Conservation (phyloP, 2,113 vertebrate species). For the Chaetura pelagica region DNA sequence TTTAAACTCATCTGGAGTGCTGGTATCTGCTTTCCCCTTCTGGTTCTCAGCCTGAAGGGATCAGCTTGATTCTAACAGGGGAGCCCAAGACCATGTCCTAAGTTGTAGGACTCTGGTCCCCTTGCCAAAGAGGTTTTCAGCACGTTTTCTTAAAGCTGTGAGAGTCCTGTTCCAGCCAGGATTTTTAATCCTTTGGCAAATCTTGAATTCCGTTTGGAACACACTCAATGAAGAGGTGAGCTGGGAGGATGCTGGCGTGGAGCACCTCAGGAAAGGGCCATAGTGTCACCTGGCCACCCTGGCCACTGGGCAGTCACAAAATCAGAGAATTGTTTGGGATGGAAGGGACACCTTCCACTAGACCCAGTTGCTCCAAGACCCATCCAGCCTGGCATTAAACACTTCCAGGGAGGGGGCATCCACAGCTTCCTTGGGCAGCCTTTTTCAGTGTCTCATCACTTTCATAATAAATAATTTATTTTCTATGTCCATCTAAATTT, state of each 20-base stretch:
- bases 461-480: not conserved
- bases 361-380: not conserved
- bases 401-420: not conserved
- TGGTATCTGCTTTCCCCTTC: conserved; percentile 6
- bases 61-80: not conserved
- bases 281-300: not conserved
- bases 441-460: not conserved
- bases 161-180: not conserved
- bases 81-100: not conserved
- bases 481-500: not conserved
- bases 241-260: not conserved
- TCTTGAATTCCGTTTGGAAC: not conserved
- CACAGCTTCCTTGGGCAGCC: not conserved
- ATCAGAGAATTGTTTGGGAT: not conserved
- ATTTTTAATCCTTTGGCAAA: not conserved
- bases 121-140: not conserved
- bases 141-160: not conserved
- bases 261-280: not conserved
- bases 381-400: not conserved
- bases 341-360: not conserved
- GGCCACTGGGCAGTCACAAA: not conserved
- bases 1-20: not conserved
- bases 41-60: not conserved
- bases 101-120: not conserved
- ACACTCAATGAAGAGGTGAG: not conserved